Evolutionary conservation across 2,797 vertebrate genomes (phyloP).

Genomic region (Naso thynnoides): DNA sequence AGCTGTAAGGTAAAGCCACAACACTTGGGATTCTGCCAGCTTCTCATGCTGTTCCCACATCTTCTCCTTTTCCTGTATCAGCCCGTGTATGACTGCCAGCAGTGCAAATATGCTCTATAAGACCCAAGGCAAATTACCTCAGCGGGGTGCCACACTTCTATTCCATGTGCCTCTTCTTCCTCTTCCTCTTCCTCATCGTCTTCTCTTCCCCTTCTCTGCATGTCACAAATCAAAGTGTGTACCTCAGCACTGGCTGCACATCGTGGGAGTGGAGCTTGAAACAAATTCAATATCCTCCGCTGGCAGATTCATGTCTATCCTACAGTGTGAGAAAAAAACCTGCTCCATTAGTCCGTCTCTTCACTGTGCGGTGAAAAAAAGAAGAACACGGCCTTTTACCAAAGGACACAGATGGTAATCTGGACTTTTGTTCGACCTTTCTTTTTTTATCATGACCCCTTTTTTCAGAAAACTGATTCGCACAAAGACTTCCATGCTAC

Average conservation of each 20-base stretch:
- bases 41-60: constrained; percentile 68
- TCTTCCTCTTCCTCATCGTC: constrained; percentile 47
- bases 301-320: constrained; percentile 64
- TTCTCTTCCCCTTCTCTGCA: constrained; percentile 46
- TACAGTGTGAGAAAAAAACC: constrained; percentile 32
- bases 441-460: constrained; percentile 55
- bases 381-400: constrained; percentile 38
- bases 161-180: constrained; percentile 56
- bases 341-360: constrained; percentile 17
- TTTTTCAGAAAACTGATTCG: constrained; percentile 70
- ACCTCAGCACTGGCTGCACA: constrained; percentile 65
- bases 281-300: constrained; percentile 73
- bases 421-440: constrained; percentile 55
- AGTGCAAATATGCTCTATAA: constrained; percentile 73
- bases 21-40: constrained; percentile 72
- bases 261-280: constrained; percentile 72
- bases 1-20: constrained; percentile 66
- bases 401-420: constrained; percentile 61
- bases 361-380: constrained; percentile 9
- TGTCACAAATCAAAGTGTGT: constrained; percentile 73
- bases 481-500: constrained; percentile 69
- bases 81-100: constrained; percentile 63
- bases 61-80: constrained; percentile 62
- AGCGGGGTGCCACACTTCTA: constrained; percentile 69
- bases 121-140: constrained; percentile 80